phyloP scores from a whole-genome alignment of 2,113 vertebrate species.

The Antigone vipio region DNA sequence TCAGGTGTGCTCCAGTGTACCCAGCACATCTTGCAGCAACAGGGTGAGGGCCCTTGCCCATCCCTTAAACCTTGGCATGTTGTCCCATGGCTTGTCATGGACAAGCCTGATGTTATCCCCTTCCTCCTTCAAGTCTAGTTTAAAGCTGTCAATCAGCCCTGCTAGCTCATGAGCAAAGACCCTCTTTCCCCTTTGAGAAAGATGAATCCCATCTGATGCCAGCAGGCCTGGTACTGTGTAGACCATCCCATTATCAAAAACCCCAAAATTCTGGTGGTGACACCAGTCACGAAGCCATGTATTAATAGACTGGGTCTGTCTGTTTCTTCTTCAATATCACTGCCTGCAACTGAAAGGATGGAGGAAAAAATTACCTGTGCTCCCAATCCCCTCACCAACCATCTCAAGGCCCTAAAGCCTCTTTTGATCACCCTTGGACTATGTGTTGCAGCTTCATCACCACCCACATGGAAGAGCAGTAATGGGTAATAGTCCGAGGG shows the following conservation, averaged over 20 bases:
- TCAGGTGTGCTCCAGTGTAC: not conserved
- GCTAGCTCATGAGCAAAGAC: too few species aligned
- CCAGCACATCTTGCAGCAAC: not conserved
- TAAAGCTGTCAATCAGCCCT: too few species aligned
- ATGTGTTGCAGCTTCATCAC: not conserved
- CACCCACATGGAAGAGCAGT: not conserved
- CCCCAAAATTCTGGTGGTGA: not conserved
- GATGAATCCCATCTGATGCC: too few species aligned
- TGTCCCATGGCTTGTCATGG: not conserved
- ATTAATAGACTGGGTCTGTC: not conserved
- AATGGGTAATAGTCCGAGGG: not conserved
- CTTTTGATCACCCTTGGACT: not conserved
- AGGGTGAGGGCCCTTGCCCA: too few species aligned
- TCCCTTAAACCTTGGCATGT: not conserved
- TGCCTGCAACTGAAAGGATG: not conserved
- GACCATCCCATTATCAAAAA: not conserved
- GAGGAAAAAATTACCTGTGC: not conserved
- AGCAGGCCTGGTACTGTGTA: too few species aligned
- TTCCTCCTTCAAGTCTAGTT: not conserved
- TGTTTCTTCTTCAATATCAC: not conserved
- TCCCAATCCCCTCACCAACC: not conserved
- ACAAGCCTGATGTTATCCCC: not conserved
- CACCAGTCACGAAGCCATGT: not conserved
- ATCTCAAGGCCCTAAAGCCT: not conserved
- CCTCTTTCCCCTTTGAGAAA: too few species aligned